Evolutionary conservation across 92 coral and sea anemone genomes (phyloP).

Genomic region (Parazoanthus atlanticus): DNA sequence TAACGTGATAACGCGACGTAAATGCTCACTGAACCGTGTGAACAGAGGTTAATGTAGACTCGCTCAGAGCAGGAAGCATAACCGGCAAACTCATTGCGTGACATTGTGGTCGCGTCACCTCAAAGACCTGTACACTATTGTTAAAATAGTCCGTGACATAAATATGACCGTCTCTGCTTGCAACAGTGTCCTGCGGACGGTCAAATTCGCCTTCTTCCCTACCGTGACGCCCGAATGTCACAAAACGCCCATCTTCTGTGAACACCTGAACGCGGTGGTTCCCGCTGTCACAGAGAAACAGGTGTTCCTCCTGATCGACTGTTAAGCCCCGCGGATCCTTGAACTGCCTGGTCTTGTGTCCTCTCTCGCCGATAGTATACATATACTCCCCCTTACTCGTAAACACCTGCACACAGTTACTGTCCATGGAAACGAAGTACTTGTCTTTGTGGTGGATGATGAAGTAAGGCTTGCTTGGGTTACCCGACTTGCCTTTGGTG

Average conservation of each 20-base stretch:
- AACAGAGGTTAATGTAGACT: constrained; percentile 14
- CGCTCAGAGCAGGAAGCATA: constrained; percentile 15
- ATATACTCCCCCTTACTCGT: constrained; percentile 58
- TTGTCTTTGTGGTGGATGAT: constrained; percentile 70
- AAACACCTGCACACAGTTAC: constrained; percentile 72
- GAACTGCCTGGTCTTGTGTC: constrained; percentile 56
- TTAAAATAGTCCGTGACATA: constrained; percentile 76
- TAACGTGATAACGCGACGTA: not conserved
- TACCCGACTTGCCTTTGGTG: constrained; percentile 42
- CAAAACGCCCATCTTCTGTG: constrained; percentile 70
- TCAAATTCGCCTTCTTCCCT: constrained; percentile 71
- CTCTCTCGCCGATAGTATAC: constrained; percentile 66
- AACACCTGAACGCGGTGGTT: constrained; percentile 81
- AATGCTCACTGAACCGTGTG: constrained; percentile 1
- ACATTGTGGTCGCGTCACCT: constrained; percentile 7
- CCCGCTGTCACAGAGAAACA: constrained; percentile 81
- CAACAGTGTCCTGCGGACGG: constrained; percentile 73
- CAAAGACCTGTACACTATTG: constrained; percentile 69
- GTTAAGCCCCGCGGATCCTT: constrained; percentile 81
- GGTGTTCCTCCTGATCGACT: constrained; percentile 62
- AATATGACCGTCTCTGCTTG: constrained; percentile 57
- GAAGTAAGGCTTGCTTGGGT: constrained; percentile 72
- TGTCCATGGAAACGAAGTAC: constrained; percentile 69
- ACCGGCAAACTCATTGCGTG: constrained; percentile 33
- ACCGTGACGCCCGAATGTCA: constrained; percentile 69